Conservation (phyloP, 53 echinoderm and acorn worm genomes). For the Actinopyga echinites region DNA sequence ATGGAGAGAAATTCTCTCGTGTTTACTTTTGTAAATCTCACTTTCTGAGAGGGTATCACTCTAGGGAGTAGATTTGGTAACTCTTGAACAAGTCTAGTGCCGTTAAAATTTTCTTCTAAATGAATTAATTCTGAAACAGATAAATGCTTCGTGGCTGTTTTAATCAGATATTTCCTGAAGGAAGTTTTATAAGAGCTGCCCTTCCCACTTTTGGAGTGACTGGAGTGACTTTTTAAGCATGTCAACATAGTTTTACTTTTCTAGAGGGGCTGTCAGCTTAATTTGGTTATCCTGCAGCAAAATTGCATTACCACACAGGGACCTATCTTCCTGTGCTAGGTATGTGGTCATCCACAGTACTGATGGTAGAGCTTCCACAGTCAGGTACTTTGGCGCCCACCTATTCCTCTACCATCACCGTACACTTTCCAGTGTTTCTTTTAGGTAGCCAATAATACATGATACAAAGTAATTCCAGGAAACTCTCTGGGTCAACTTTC, state of each 20-base stretch:
- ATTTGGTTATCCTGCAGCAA: neutral
- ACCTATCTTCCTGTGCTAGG: neutral
- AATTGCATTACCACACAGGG: neutral
- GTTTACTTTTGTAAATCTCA: neutral
- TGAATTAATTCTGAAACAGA: neutral
- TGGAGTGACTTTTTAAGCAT: neutral
- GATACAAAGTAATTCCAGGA: too few relatives aligned
- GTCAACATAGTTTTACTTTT: neutral
- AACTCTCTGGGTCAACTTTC: too few relatives aligned
- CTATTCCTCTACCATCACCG: too few relatives aligned
- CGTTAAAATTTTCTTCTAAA: neutral
- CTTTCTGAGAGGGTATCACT: neutral
- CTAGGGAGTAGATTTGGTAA: neutral
- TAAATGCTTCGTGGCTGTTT: too few relatives aligned
- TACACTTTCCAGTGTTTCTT: too few relatives aligned
- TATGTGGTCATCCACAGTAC: neutral
- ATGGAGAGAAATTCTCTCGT: neutral
- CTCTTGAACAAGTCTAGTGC: neutral
- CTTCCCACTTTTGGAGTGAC: too few relatives aligned
- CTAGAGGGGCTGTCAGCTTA: neutral
- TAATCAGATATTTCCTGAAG: too few relatives aligned
- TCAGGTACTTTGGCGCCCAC: too few relatives aligned
- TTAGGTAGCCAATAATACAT: too few relatives aligned
- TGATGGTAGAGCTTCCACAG: neutral
- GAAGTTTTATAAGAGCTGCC: too few relatives aligned